A percentile compares a stretch with the other conserved stretches of the same genome.
phyloP scores from a whole-genome alignment of 1,140 invertebrate genomes.

The Pachyrhynchus sulphureomaculatus region DNA sequence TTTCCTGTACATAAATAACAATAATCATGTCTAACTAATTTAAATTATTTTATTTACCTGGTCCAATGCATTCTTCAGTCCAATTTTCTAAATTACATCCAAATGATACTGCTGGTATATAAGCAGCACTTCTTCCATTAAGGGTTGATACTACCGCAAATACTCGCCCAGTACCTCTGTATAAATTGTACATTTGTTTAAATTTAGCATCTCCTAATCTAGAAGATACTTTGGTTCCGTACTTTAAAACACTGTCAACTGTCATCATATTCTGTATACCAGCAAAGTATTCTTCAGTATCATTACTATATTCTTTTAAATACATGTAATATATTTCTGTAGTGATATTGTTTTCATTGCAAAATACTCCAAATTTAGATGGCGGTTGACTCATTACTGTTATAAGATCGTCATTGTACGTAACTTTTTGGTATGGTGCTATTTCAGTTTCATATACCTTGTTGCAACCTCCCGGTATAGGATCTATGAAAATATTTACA shows the following conservation, averaged over 20 bases:
- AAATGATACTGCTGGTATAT: constrained; percentile 68
- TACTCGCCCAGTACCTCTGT: constrained; percentile 64
- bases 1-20: too few species aligned
- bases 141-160: constrained; percentile 62
- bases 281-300: constrained; percentile 60
- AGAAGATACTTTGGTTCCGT: constrained; percentile 58
- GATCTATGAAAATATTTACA: constrained; percentile 55
- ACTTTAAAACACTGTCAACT: constrained; percentile 55
- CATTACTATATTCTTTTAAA: constrained; percentile 60
- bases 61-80: constrained; percentile 52
- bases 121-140: constrained; percentile 57
- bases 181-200: constrained; percentile 56
- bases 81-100: constrained; percentile 57
- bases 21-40: too few species aligned
- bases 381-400: constrained; percentile 62
- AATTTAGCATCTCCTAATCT: constrained; percentile 21
- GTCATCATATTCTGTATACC: constrained; percentile 65
- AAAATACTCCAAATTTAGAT: constrained; percentile 43
- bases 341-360: constrained; percentile 42
- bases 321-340: constrained; percentile 67
- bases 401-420: constrained; percentile 56
- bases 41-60: constrained; percentile 53
- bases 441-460: constrained; percentile 65
- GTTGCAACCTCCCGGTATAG: constrained; percentile 77
- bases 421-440: constrained; percentile 64